Evolutionary conservation across 1,140 invertebrate genomes (phyloP).

Genomic region (Pachypeltis micranthus): DNA sequence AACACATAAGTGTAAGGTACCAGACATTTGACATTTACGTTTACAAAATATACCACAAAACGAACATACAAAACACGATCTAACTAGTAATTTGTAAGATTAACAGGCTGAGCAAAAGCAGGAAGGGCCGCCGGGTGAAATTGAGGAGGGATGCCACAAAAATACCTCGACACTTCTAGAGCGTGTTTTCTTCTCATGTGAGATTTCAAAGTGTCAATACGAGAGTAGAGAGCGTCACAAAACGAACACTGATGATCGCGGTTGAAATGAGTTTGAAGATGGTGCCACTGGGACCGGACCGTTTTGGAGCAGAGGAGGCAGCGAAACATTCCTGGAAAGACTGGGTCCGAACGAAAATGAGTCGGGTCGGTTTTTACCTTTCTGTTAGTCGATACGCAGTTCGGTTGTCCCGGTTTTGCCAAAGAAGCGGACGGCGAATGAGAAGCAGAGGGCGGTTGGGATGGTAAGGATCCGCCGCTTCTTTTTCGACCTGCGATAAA

Average conservation of each 20-base stretch:
- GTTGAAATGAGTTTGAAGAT: slow-evolving; percentile 68
- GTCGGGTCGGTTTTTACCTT: not conserved
- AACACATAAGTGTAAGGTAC: too few species aligned
- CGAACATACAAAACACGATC: too few species aligned
- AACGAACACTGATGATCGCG: slow-evolving; percentile 67
- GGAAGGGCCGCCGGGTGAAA: not conserved
- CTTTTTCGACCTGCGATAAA: not conserved
- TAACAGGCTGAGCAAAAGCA: not conserved
- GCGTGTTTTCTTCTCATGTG: slow-evolving; percentile 26
- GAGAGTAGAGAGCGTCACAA: slow-evolving; percentile 71
- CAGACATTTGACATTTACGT: too few species aligned
- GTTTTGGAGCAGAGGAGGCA: slow-evolving; percentile 72
- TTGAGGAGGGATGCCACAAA: slow-evolving; percentile 17
- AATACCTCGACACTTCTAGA: slow-evolving; percentile 20
- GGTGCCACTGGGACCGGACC: slow-evolving; percentile 76
- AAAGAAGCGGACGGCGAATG: not conserved
- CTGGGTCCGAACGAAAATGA: slow-evolving; percentile 23
- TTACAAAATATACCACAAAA: too few species aligned
- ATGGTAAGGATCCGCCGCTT: not conserved
- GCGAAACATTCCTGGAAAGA: slow-evolving; percentile 23
- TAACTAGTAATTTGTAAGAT: not conserved
- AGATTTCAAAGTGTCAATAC: slow-evolving; percentile 52
- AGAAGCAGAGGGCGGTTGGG: not conserved
- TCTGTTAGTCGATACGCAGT: too few species aligned
- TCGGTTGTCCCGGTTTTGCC: too few species aligned